These are phyloP conservation scores for Drosophila repletoides DNA, from an alignment of 1,140 invertebrate genomes.

Conservation along the genomic window DNA sequence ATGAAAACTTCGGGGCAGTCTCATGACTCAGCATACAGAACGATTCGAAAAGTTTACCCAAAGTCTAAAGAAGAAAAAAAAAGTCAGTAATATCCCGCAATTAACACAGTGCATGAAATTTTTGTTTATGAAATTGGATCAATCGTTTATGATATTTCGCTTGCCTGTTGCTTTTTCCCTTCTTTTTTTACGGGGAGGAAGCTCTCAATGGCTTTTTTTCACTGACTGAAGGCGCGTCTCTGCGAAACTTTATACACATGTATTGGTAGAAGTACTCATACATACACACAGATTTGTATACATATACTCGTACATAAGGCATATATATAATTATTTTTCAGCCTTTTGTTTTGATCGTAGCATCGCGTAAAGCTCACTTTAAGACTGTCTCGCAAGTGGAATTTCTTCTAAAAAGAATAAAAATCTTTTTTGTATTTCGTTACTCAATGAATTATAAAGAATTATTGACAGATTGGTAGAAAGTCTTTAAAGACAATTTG, in stretches of 20 bases:
- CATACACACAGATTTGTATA: too few species aligned
- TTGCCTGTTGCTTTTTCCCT: slow-evolving; percentile 38
- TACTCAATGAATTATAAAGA: too few species aligned
- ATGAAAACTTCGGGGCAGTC: slow-evolving; percentile 21
- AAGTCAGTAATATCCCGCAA: slow-evolving; percentile 53
- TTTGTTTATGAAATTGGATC: slow-evolving; percentile 72
- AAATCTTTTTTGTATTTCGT: too few species aligned
- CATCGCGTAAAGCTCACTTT: background rate
- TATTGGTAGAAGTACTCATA: slow-evolving; percentile 6
- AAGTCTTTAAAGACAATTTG: too few species aligned
- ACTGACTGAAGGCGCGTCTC: slow-evolving; percentile 4
- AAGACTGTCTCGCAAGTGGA: background rate
- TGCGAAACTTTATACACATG: slow-evolving; percentile 30
- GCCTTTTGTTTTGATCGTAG: background rate
- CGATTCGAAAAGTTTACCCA: slow-evolving; percentile 22
- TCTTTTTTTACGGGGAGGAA: slow-evolving; percentile 24
- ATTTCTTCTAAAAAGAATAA: background rate
- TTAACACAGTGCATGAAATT: slow-evolving; percentile 57
- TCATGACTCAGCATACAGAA: slow-evolving; percentile 46
- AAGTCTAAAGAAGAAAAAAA: background rate
- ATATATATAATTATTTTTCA: background rate
- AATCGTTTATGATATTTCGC: slow-evolving; percentile 55
- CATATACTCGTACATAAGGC: slow-evolving; percentile 1
- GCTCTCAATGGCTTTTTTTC: slow-evolving; percentile 12
- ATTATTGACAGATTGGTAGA: too few species aligned